phyloP scores from a whole-genome alignment of 2,797 vertebrate genomes.

The Tenualosa ilisha region DNA sequence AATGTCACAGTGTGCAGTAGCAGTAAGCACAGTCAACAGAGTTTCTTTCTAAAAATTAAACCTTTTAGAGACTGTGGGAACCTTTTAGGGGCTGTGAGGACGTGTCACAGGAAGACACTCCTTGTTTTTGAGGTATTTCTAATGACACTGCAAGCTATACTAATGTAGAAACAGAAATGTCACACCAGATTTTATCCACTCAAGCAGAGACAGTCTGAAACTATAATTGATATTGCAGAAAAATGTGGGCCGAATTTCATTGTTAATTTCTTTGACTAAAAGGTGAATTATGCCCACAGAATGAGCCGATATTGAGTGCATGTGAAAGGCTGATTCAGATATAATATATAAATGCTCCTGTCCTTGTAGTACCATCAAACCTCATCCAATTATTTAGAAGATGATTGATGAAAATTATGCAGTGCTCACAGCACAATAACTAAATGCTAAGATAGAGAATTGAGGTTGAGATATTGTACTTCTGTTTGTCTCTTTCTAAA shows the following conservation, averaged over 20 bases:
- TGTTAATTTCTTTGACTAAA: neutral
- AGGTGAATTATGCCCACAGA: neutral
- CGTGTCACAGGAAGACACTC: neutral
- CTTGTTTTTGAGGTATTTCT: neutral
- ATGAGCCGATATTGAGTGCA: neutral
- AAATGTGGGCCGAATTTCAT: neutral
- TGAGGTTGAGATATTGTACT: neutral
- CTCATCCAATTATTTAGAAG: neutral
- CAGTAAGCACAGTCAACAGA: neutral
- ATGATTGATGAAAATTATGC: neutral
- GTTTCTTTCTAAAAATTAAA: neutral
- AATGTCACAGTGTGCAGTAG: neutral
- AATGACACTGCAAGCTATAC: neutral
- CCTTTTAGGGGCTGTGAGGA: neutral
- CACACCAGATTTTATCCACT: neutral
- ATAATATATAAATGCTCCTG: neutral
- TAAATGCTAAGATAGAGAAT: neutral
- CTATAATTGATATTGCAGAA: neutral
- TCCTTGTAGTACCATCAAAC: neutral
- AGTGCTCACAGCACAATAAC: neutral
- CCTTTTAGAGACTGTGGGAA: neutral
- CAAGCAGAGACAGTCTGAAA: neutral
- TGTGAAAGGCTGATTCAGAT: neutral
- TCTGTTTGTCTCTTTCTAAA: neutral
- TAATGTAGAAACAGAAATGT: neutral